Evolutionary conservation across 2,888 invertebrate genomes (phyloP).

Genomic region (Ornithoptera alexandrae): DNA sequence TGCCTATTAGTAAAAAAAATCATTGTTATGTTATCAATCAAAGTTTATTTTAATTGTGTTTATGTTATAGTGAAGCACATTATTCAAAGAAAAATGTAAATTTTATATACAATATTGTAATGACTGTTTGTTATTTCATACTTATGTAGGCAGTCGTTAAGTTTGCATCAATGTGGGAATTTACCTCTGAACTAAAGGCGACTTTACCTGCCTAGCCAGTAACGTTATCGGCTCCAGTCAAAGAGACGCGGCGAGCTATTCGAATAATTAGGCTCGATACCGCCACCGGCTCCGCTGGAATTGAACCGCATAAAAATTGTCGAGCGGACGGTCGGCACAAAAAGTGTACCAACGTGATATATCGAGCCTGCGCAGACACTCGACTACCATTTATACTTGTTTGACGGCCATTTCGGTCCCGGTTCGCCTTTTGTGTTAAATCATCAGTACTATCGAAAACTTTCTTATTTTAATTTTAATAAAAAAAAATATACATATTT

Average conservation of each 20-base stretch:
- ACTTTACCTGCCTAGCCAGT: conserved; percentile 36
- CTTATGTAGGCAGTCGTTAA: not conserved
- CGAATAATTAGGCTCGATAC: conserved; percentile 75
- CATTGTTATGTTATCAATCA: too few species aligned
- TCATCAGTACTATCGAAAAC: not conserved
- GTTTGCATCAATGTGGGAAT: conserved; percentile 12
- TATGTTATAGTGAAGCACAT: too few species aligned
- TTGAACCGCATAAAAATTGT: conserved; percentile 72
- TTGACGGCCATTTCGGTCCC: conserved; percentile 15
- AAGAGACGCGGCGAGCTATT: conserved; percentile 68
- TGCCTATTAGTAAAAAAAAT: too few species aligned
- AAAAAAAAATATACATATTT: too few species aligned
- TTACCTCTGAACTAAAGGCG: conserved; percentile 13
- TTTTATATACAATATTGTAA: too few species aligned
- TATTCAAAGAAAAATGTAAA: too few species aligned
- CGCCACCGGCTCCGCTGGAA: conserved; percentile 63
- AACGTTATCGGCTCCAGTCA: conserved; percentile 65
- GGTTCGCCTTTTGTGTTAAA: conserved; percentile 4
- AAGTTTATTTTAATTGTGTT: too few species aligned
- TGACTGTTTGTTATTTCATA: not conserved
- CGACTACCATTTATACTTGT: conserved; percentile 52
- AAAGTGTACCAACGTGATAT: conserved; percentile 57
- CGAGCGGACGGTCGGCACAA: conserved; percentile 53
- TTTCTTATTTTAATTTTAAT: not conserved
- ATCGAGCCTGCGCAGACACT: conserved; percentile 44